These are phyloP conservation scores for Mongoloraphidia duomilia DNA, from an alignment of 2,888 invertebrate genomes.

Conservation along the genomic window DNA sequence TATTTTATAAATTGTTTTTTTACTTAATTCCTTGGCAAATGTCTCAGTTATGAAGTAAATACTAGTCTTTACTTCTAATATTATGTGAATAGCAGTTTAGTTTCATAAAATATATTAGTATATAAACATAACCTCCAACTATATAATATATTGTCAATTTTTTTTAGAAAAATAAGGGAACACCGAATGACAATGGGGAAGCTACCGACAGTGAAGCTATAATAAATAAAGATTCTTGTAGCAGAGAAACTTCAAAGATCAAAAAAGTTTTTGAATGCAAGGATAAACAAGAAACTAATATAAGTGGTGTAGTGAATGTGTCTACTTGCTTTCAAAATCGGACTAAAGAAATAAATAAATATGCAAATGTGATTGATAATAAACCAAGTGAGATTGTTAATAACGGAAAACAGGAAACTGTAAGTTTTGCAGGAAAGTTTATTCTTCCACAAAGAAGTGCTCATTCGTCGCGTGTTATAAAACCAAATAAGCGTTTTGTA, in stretches of 20 bases:
- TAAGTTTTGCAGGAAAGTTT: conserved; percentile 43
- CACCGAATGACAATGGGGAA: no score
- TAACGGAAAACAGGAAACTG: conserved; percentile 12
- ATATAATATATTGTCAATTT: no score
- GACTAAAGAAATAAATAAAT: conserved; percentile 12
- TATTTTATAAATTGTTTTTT: conserved; percentile 7
- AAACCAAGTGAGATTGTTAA: conserved; percentile 6
- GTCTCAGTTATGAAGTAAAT: no score
- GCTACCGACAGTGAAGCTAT: no score
- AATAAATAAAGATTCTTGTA: no score
- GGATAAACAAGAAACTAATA: background rate
- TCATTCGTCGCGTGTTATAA: conserved; percentile 74
- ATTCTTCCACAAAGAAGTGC: conserved; percentile 67
- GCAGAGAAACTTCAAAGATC: no score
- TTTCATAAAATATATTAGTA: no score
- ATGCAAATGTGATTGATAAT: conserved; percentile 9
- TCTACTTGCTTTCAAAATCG: conserved; percentile 12
- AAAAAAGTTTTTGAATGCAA: no score
- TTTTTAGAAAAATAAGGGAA: no score
- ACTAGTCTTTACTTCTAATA: no score
- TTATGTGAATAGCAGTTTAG: no score
- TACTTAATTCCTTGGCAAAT: background rate
- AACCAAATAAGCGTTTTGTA: conserved; percentile 74
- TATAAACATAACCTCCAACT: no score
- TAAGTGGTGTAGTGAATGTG: conserved; percentile 10